Evolutionary conservation across 2,888 invertebrate species (phyloP).

Genomic region (Platypus cylindrus): DNA sequence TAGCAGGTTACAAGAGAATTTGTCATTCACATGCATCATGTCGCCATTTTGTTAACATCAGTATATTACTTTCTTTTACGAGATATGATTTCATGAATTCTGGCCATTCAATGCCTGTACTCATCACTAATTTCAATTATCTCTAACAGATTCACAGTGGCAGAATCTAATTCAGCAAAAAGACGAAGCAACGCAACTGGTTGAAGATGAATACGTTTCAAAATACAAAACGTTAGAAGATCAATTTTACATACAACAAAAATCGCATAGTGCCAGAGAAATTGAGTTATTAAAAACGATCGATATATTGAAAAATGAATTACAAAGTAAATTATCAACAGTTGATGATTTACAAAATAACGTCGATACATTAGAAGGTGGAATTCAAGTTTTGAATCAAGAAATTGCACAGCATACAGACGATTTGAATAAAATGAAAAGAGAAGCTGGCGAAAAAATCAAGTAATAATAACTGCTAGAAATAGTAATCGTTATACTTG

Average conservation of each 20-base stretch:
- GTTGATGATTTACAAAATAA: constrained; percentile 35
- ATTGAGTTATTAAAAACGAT: constrained; percentile 34
- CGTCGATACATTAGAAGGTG: constrained; percentile 35
- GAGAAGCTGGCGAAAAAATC: constrained; percentile 34
- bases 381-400: constrained; percentile 34
- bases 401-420: constrained; percentile 33
- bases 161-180: constrained; percentile 50
- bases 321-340: constrained; percentile 30
- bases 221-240: constrained; percentile 36
- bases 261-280: constrained; percentile 32
- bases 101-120: no score
- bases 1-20: no score
- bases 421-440: constrained; percentile 27
- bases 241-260: constrained; percentile 34
- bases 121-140: no score
- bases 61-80: no score
- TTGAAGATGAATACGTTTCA: constrained; percentile 47
- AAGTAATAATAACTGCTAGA: no score
- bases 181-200: constrained; percentile 44
- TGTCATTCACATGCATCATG: no score
- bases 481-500: no score
- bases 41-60: no score
- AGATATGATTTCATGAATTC: no score
- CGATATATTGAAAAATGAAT: constrained; percentile 32
- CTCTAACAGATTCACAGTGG: constrained; percentile 56